Base-by-base conservation (phyloP, 2,797 vertebrate species). In the Melanotaenia boesemani region DNA sequence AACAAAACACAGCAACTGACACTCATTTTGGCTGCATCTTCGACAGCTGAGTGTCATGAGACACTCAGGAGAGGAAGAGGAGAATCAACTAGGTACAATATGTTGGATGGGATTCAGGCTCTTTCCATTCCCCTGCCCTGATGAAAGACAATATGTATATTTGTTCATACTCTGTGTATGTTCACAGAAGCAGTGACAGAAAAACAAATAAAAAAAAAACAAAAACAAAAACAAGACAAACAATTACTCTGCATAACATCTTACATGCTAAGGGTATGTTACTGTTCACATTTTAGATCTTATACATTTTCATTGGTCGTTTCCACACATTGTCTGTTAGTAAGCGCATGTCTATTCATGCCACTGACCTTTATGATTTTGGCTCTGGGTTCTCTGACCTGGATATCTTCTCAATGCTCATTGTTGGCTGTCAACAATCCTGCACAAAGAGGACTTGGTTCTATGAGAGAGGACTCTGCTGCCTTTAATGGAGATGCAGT, bases 1-100 rank as follows among this genome's bases (percentile, higher is more conserved):
- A 52, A 76, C 61, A 63, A 28, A 41, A 71, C 61, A 61, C 81
- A 79, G 75, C 82, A 84, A 76, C 81, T 84, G 73, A 87, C 61
- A 72, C 76, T 75, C 69, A 78, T 84, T 86, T 77, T 83, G 85
- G 84, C 83, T 57, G 63, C 22, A 70, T 80, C 66, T 75, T 77
- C 30, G 79, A 93, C 92, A 92, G 93, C 91, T 90, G 90, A 87
- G 83, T 75, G 82, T 91, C 88, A 80, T 80, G 81, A 90, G 82
- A 91, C 85, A 82, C 88, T 79, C 82, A 24, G 65, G 79, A 80
- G 85, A 82, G 88, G 67, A 88, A 83, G 18, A 80, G 80, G 79
- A 90, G 85, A 89, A 79, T 86, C 83, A 67, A 86, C 69, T 85
- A 92, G 88, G 88, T 91, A 91, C 70, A 88, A 89, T 85, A 86